A percentile compares a stretch with the other conserved stretches of the same genome.
Evolutionary conservation across 1,140 invertebrate species (phyloP).

Genomic region (Papilio machaon): DNA sequence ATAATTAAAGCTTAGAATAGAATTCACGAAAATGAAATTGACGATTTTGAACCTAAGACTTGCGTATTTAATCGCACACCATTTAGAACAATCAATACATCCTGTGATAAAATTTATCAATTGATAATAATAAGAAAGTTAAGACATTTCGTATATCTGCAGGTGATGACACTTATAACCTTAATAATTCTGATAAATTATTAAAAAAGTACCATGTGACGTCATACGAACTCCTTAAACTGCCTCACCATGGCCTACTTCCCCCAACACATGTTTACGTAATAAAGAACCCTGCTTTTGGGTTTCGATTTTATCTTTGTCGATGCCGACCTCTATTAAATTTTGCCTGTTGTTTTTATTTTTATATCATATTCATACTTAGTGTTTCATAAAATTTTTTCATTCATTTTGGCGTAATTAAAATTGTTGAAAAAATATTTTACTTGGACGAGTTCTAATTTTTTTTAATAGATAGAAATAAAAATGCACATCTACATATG

Average conservation of each 20-base stretch:
- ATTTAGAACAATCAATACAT: not conserved
- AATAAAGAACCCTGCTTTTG: slow-evolving; percentile 31
- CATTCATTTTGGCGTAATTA: no score
- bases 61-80: not conserved
- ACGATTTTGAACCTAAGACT: not conserved
- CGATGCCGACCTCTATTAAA: not conserved
- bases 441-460: no score
- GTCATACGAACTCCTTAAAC: not conserved
- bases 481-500: no score
- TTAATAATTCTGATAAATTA: slow-evolving; percentile 3
- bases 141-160: not conserved
- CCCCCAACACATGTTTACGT: not conserved
- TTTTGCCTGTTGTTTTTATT: not conserved
- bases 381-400: no score
- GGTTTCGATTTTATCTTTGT: slow-evolving; percentile 21
- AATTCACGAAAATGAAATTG: not conserved
- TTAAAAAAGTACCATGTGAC: slow-evolving; percentile 2
- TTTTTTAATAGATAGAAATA: no score
- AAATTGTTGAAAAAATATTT: no score
- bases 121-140: not conserved
- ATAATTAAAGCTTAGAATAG: not conserved
- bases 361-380: not conserved
- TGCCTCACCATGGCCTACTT: slow-evolving; percentile 24
- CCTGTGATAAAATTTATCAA: not conserved
- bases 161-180: slow-evolving; percentile 1